Conservation (phyloP, 2,797 vertebrate genomes). For the Acipenser transmontanus region DNA sequence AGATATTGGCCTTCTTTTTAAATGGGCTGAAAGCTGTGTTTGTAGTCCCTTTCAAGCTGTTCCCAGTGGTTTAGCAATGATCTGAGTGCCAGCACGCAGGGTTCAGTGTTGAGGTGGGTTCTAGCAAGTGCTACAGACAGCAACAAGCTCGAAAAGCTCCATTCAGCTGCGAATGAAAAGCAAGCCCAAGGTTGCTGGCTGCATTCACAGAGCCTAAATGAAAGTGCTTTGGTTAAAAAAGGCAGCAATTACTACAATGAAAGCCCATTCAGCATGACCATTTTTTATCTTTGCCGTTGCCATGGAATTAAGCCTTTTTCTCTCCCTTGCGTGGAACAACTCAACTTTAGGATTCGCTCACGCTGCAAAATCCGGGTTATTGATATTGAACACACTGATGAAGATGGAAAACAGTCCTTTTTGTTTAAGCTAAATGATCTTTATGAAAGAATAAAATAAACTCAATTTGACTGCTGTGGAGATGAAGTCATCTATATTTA, state of each 20-base stretch:
- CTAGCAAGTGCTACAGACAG: constrained; percentile 33
- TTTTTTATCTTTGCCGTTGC: constrained; percentile 74
- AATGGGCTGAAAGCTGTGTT: constrained; percentile 18
- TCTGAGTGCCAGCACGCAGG: constrained; percentile 22
- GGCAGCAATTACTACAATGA: constrained; percentile 74
- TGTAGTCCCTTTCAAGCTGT: background rate
- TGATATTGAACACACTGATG: constrained; percentile 38
- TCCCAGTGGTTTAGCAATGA: constrained; percentile 19
- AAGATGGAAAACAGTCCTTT: background rate
- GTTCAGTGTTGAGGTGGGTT: constrained; percentile 22
- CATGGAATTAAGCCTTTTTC: constrained; percentile 68
- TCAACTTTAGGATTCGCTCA: constrained; percentile 53
- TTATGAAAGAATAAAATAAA: background rate
- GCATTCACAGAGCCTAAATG: constrained; percentile 49
- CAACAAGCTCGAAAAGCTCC: constrained; percentile 30
- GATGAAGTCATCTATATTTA: background rate
- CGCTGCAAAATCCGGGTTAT: constrained; percentile 44
- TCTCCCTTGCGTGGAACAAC: constrained; percentile 54
- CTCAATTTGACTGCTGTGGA: background rate
- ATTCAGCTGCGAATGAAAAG: constrained; percentile 36
- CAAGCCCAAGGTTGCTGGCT: constrained; percentile 51
- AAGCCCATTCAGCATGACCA: constrained; percentile 75
- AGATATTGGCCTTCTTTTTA: background rate
- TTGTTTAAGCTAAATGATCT: background rate
- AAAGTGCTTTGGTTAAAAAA: constrained; percentile 58